Evolutionary conservation across 2,888 invertebrate genomes (phyloP).

Genomic region (Antitype chi): DNA sequence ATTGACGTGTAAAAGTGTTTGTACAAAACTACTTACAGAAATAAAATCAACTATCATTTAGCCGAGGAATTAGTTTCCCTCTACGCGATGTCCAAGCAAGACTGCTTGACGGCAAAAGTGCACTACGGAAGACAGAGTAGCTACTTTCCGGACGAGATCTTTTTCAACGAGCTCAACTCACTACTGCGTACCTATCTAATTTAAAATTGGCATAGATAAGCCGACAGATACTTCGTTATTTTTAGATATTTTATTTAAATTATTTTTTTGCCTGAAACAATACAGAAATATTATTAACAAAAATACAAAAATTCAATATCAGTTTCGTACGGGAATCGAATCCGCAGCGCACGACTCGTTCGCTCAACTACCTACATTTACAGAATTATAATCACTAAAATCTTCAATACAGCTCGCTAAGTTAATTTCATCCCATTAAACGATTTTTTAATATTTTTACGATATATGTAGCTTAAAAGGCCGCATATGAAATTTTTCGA

Average conservation of each 20-base stretch:
- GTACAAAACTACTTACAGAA: too few relatives aligned
- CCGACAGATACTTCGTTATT: neutral
- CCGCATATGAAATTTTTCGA: too few relatives aligned
- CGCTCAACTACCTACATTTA: too few relatives aligned
- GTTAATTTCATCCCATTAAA: too few relatives aligned
- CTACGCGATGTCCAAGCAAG: neutral
- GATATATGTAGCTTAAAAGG: too few relatives aligned
- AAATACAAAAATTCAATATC: neutral
- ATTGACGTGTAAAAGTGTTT: too few relatives aligned
- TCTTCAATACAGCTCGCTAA: too few relatives aligned
- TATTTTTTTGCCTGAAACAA: conserved; percentile 28
- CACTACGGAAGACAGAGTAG: too few relatives aligned
- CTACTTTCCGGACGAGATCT: neutral
- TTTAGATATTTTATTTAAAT: conserved; percentile 3
- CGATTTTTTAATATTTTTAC: too few relatives aligned
- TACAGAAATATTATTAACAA: neutral
- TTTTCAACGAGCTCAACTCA: neutral
- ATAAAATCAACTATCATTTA: too few relatives aligned
- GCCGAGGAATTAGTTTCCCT: too few relatives aligned
- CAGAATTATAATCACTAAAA: too few relatives aligned
- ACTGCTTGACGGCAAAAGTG: neutral
- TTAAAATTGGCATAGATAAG: conserved; percentile 23
- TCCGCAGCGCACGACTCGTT: conserved; percentile 1
- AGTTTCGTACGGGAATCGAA: conserved; percentile 19
- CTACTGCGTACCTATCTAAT: neutral